Evolutionary conservation across 2,113 vertebrate genomes (phyloP).

Genomic region (Corydoras maculifer): DNA sequence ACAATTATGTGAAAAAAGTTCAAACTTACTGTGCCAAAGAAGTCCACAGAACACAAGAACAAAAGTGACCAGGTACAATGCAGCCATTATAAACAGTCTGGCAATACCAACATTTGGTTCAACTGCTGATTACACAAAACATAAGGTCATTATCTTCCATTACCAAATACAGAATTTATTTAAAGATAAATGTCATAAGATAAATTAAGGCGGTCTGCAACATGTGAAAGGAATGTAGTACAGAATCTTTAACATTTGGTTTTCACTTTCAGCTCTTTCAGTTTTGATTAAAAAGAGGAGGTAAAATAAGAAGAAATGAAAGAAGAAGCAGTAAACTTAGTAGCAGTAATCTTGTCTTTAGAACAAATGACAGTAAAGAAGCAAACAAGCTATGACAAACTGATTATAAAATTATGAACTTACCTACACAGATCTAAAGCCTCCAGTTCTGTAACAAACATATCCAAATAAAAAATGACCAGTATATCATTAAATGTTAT

Average conservation of each 20-base stretch:
- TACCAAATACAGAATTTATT: not conserved
- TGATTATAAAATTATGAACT: not conserved
- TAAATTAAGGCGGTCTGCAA: not conserved
- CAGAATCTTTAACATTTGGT: not conserved
- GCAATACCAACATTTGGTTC: constrained; percentile 4
- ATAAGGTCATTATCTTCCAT: constrained; percentile 14
- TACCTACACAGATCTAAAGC: not conserved
- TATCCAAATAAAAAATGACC: constrained; percentile 5
- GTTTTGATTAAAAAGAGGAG: constrained; percentile 10
- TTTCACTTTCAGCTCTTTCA: constrained; percentile 24
- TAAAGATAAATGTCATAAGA: not conserved
- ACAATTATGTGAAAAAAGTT: not conserved
- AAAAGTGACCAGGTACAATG: not conserved
- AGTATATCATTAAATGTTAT: not conserved
- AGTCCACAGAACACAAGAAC: constrained; percentile 29
- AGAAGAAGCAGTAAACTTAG: not conserved
- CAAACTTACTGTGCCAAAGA: constrained; percentile 38
- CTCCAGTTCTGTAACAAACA: not conserved
- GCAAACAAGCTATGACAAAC: not conserved
- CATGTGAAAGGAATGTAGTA: not conserved
- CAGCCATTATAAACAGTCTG: constrained; percentile 16
- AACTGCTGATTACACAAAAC: constrained; percentile 8
- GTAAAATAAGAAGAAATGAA: constrained; percentile 1
- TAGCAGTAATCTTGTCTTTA: not conserved
- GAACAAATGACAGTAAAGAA: not conserved